Evolutionary conservation across 2,888 invertebrate species (phyloP), one percentile per base, ranked within the genome.

Genomic region (Embidobia sp.): DNA sequence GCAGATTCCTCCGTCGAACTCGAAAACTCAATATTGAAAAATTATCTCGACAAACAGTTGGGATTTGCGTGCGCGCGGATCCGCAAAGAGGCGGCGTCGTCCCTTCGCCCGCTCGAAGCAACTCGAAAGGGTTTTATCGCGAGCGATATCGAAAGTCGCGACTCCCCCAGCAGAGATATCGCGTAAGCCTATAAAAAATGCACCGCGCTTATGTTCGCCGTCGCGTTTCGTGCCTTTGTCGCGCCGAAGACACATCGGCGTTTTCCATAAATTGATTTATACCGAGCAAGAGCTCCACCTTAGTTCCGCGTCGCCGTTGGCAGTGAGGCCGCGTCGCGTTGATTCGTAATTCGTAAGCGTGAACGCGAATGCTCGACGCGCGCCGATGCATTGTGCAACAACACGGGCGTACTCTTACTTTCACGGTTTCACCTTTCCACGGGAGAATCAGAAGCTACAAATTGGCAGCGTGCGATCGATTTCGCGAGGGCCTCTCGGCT

Each of bases 371-470:
- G 48, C 35, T 57, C 26, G 26, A 48, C 44, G 46, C 53, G 27
- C 31, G 26, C 18, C 46, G 3, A 5, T 42, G 44, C 63, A 70
- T 70, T 70, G 64, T 51, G 64, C 59, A 70, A 76, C 49, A 15
- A 59, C 57, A 49, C 61, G 16, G 31, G 16, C 49, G 40, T 49
- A 26, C 18, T 27, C 31, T 69, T 75, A 69, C 69, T 76, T 64
- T 72, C 70, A 72, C 66, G 42, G 64, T 72, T 77, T 77, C 66
- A 72, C 66, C 59, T 77, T 77, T 72, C 26, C 55, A 44, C 70
- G 53, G 8, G 33, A 59, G 51, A 76, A 61, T 59, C 66, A 70
- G 64, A 57, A 69, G 55, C 63, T 64, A 51, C 76, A 51, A 76
- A 76, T 76, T 76, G 69, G 59, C 64, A 19, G 29, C 11, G 11